A percentile compares a stretch with the other conserved stretches of the same genome.
Conservation (phyloP, 2,797 vertebrate species). For the Clarias pachynema region DNA sequence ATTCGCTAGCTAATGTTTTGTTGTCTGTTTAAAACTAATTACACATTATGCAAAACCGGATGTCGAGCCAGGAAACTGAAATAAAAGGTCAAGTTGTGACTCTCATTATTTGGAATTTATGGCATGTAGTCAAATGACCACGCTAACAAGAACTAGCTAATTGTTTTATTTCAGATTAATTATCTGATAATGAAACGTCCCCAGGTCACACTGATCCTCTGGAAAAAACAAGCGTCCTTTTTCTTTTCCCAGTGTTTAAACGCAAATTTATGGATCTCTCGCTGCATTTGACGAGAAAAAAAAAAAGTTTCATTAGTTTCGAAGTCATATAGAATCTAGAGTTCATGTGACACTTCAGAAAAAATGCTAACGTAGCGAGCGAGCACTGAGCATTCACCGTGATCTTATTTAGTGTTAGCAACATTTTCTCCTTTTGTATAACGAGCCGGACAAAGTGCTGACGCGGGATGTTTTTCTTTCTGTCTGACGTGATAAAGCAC, state of each 20-base stretch:
- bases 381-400: background rate
- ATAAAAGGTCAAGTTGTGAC: background rate
- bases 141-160: background rate
- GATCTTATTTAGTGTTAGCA: constrained; percentile 3
- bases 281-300: background rate
- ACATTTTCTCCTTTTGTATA: background rate
- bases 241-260: background rate
- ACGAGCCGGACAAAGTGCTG: constrained; percentile 1
- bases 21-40: background rate
- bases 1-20: background rate
- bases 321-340: background rate
- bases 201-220: background rate
- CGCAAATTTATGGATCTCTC: background rate
- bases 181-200: background rate
- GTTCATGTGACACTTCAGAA: background rate
- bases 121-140: background rate
- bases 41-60: background rate
- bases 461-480: background rate
- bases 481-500: background rate
- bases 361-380: background rate
- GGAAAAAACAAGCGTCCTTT: background rate
- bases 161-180: background rate
- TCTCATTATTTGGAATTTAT: background rate
- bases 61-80: background rate
- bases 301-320: background rate